Conservation (phyloP, 2,888 invertebrate species). For the Hypomecis punctinalis region DNA sequence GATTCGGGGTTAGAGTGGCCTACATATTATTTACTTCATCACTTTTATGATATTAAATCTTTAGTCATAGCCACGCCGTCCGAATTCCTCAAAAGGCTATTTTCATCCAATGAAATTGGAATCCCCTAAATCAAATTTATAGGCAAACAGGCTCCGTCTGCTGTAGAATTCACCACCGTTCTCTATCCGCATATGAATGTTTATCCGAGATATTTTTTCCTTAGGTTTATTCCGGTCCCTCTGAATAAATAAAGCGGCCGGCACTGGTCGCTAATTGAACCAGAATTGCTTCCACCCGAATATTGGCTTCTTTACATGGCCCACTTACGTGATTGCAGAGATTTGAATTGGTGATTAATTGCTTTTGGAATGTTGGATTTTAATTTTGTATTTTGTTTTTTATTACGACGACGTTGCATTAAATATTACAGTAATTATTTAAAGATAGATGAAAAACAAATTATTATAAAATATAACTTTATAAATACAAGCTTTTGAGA, state of each 20-base stretch:
- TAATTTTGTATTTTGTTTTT: background rate
- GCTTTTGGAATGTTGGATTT: slow-evolving; percentile 22
- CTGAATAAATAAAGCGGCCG: slow-evolving; percentile 69
- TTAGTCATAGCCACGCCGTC: background rate
- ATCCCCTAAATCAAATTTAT: slow-evolving; percentile 42
- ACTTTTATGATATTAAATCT: slow-evolving; percentile 5
- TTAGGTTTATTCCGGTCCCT: slow-evolving; percentile 64
- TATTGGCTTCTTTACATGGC: slow-evolving; percentile 51
- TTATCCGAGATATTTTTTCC: slow-evolving; percentile 64
- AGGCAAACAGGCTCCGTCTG: slow-evolving; percentile 47
- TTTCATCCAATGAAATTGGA: slow-evolving; percentile 31
- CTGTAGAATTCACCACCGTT: slow-evolving; percentile 53
- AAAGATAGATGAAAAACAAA: no score
- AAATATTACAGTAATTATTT: no score
- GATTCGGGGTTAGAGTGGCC: no score
- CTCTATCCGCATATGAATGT: slow-evolving; percentile 64
- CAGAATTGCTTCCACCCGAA: slow-evolving; percentile 56
- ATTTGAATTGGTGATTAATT: slow-evolving; percentile 60
- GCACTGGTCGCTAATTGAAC: slow-evolving; percentile 68
- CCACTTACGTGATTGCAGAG: slow-evolving; percentile 56
- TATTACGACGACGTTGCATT: no score
- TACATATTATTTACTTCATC: no score
- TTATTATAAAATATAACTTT: no score
- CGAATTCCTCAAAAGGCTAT: slow-evolving; percentile 8
- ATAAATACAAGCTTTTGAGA: no score